phyloP scores from a whole-genome alignment of 2,888 invertebrate species.

The Hemistola chrysoprasaria region DNA sequence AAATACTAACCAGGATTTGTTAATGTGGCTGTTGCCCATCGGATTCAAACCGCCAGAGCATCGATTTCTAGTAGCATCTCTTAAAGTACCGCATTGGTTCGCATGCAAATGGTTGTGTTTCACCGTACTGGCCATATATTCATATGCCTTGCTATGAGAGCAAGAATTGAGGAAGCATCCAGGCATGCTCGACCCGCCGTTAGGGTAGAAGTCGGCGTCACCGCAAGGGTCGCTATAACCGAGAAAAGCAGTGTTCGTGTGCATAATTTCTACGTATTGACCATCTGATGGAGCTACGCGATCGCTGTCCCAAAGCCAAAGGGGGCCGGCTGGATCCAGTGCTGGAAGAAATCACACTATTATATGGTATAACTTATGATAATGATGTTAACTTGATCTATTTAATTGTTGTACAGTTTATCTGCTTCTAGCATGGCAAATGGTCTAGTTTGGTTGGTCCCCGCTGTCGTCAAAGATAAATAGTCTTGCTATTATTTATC shows the following conservation, averaged over 20 bases:
- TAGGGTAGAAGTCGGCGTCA: constrained; percentile 62
- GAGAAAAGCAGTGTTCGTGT: constrained; percentile 53
- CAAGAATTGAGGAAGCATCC: constrained; percentile 55
- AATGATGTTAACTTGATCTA: no score
- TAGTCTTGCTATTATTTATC: no score
- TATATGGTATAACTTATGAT: no score
- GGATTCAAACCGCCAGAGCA: constrained; percentile 43
- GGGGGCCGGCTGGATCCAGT: constrained; percentile 67
- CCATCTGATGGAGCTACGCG: constrained; percentile 49
- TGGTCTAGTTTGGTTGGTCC: no score
- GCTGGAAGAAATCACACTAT: constrained; percentile 35
- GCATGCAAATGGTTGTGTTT: constrained; percentile 49
- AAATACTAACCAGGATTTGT: constrained; percentile 44
- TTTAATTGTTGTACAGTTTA: no score
- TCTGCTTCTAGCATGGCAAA: no score
- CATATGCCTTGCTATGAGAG: constrained; percentile 52
- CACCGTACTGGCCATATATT: constrained; percentile 56
- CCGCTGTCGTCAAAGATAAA: no score
- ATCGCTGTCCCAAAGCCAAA: constrained; percentile 46
- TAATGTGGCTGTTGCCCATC: constrained; percentile 55
- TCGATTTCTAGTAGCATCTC: constrained; percentile 39
- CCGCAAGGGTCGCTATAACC: constrained; percentile 53
- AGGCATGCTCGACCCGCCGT: constrained; percentile 58
- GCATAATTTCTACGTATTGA: constrained; percentile 66
- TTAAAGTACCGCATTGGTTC: constrained; percentile 42